Evolutionary conservation across 2,888 invertebrate species (phyloP).

Genomic region (Zhengitettix transpicula): DNA sequence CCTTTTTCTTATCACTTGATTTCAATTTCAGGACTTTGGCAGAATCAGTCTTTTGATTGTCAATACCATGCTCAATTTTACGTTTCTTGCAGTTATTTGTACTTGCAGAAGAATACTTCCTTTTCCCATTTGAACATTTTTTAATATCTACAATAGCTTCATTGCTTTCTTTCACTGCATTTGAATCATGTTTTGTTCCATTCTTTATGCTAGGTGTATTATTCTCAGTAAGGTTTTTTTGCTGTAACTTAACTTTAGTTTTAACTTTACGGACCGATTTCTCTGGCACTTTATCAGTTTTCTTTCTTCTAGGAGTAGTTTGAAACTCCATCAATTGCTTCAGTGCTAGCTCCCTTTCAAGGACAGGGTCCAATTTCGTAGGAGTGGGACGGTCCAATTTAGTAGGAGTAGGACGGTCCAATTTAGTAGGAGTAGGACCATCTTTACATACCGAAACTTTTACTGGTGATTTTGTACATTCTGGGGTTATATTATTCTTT

Average conservation of each 20-base stretch:
- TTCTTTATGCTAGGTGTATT: neutral
- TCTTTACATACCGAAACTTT: neutral
- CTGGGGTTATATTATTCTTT: neutral
- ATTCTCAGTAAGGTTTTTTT: neutral
- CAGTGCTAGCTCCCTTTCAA: conserved; percentile 36
- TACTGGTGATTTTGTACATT: neutral
- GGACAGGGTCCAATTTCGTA: conserved; percentile 24
- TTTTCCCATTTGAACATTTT: neutral
- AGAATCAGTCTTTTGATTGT: neutral
- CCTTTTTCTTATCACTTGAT: conserved; percentile 2
- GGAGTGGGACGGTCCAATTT: neutral
- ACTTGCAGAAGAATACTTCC: neutral
- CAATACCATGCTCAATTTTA: neutral
- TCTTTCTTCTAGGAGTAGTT: conserved; percentile 4
- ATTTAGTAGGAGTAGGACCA: conserved; percentile 17
- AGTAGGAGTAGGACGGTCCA: conserved; percentile 3
- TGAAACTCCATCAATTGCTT: conserved; percentile 37
- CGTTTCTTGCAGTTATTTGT: neutral
- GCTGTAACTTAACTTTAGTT: neutral
- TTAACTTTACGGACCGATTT: neutral
- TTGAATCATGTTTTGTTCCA: neutral
- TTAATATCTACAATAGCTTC: neutral
- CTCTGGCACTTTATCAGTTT: neutral
- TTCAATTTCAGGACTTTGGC: neutral
- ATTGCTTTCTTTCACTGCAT: neutral